Evolutionary conservation across 2,113 vertebrate species (phyloP).

Genomic region (Carettochelys insculpta): DNA sequence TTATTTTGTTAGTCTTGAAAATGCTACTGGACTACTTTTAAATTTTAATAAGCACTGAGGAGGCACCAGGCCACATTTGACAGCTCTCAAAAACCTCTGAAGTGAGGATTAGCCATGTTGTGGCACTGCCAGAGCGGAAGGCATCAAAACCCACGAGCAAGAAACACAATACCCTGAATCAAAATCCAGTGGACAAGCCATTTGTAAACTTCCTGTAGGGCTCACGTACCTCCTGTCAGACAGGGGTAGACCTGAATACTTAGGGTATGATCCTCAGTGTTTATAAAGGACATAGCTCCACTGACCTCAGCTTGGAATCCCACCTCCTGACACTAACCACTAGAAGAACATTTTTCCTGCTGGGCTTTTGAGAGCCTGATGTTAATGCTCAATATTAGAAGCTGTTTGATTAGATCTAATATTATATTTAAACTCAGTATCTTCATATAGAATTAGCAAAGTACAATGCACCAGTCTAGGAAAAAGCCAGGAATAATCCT

Average conservation of each 20-base stretch:
- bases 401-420: neutral
- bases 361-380: neutral
- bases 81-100: neutral
- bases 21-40: too few species aligned
- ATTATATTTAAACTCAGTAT: neutral
- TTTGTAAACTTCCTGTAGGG: neutral
- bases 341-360: neutral
- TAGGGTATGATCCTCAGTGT: neutral
- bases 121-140: neutral
- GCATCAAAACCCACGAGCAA: rapidly evolving
- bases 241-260: neutral
- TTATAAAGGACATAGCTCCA: neutral
- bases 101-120: neutral
- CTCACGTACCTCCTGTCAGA: neutral
- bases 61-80: neutral
- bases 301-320: neutral
- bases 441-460: neutral
- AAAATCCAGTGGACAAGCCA: neutral
- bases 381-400: neutral
- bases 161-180: neutral
- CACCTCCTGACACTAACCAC: neutral
- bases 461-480: neutral
- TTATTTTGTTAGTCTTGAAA: too few species aligned
- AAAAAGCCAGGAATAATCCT: neutral
- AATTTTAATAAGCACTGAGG: neutral